Evolutionary conservation across 2,797 vertebrate genomes (phyloP), one percentile per base, ranked within the genome.

Genomic region (Sphenopsis melanotis): DNA sequence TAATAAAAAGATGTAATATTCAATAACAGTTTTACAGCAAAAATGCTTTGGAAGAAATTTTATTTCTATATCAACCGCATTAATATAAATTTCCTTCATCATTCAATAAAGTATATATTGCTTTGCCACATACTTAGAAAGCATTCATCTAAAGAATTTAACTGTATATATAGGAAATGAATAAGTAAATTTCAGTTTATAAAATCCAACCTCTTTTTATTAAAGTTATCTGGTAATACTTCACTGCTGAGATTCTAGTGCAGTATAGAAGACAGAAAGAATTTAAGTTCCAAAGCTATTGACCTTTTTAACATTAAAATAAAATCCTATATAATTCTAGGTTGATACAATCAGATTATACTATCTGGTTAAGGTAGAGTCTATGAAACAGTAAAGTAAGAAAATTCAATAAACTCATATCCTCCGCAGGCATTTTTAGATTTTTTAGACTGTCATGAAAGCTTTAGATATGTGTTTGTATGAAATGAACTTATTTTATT

Each of bases 221-320:
- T 97, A 96, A 96, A 95, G 96, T 91, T 97, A 97, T 93, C 96
- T 96, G 91, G 60, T 93, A 97, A 97, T 97, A 89, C 68, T 96
- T 97, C 96, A 94, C 53, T 75, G 63, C 76, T 94, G 82, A 97
- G 90, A 94, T 93, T 96, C 93, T 53, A 97, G 93, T 74, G 95
- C 70, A 91, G 84, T 80, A 95, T 61, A 95, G 90, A 95, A 97
- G 94, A 97, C 94, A 97, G 95, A 96, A 97, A 97, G 83, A 97
- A 96, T 97, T 98, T 96, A 97, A 96, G 93, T 96, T 97, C 93
- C 94, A 96, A 97, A 97, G 93, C 91, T 97, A 97, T 80, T 96
- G 96, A 97, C 93, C 94, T 98, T 98, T 97, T 98, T 97, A 97
- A 97, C 94, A 97, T 97, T 98, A 98, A 97, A 98, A 98, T 98